Evolutionary conservation across 92 coral and sea anemone species (phyloP).

Genomic region (Epizoanthus scotinus): DNA sequence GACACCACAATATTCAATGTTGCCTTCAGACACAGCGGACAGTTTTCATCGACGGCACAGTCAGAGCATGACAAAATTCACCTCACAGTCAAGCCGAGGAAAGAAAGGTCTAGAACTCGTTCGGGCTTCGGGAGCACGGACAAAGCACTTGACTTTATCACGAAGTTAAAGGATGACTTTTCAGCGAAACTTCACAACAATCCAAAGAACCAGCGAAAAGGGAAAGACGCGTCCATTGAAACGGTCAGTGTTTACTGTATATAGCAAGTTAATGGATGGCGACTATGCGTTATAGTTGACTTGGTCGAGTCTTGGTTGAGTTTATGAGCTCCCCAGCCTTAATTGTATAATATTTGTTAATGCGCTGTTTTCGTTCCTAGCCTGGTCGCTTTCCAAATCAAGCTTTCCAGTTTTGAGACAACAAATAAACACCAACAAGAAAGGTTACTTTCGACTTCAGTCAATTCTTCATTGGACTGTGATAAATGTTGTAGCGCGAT

Average conservation of each 20-base stretch:
- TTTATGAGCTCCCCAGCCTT: too few relatives aligned
- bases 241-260: constrained; percentile 40
- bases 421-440: too few relatives aligned
- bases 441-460: too few relatives aligned
- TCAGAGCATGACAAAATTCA: constrained; percentile 10
- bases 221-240: constrained; percentile 7
- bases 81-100: constrained; percentile 25
- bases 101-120: constrained; percentile 17
- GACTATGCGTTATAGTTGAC: too few relatives aligned
- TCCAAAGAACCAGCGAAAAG: constrained; percentile 14
- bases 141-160: constrained; percentile 33
- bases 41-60: constrained; percentile 11
- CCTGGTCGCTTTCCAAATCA: too few relatives aligned
- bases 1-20: constrained; percentile 27
- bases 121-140: constrained; percentile 33
- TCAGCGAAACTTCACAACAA: constrained; percentile 19
- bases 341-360: too few relatives aligned
- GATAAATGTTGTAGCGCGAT: too few relatives aligned
- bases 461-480: too few relatives aligned
- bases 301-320: too few relatives aligned
- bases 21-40: constrained; percentile 24
- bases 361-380: too few relatives aligned
- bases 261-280: neutral
- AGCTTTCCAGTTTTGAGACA: too few relatives aligned
- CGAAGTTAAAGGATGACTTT: constrained; percentile 36